Percentiles rank a stretch among this genome's conserved stretches.
Conservation (phyloP, 2,113 vertebrate species). For the Odocoileus virginianus region DNA sequence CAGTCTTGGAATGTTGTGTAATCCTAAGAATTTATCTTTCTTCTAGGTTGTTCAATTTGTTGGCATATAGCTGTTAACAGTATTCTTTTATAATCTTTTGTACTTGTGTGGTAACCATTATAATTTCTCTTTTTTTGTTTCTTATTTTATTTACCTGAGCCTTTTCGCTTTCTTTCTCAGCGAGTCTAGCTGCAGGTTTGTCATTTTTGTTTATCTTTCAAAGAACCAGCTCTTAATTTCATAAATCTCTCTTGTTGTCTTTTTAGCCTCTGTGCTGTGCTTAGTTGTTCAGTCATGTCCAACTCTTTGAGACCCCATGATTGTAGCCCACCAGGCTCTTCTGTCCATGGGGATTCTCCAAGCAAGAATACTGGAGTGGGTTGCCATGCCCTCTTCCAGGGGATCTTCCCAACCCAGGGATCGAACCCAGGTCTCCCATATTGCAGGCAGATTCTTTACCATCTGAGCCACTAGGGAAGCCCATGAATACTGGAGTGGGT, state of each 20-base stretch:
- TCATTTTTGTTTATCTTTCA: neutral
- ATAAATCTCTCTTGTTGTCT: neutral
- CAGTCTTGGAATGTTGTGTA: neutral
- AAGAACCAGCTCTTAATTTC: neutral
- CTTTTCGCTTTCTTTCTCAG: neutral
- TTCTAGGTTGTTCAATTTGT: neutral
- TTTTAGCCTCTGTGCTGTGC: neutral
- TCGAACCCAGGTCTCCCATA: neutral
- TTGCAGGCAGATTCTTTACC: neutral
- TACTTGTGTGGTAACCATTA: neutral
- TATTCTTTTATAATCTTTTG: neutral
- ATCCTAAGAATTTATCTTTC: neutral
- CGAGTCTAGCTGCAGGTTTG: neutral
- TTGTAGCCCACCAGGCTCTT: neutral
- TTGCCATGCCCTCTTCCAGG: neutral
- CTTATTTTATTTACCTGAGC: neutral
- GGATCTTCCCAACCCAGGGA: neutral
- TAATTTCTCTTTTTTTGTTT: neutral
- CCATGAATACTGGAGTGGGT: neutral
- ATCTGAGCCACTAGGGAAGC: neutral
- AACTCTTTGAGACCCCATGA: neutral
- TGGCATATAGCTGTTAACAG: neutral
- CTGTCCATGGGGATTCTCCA: neutral
- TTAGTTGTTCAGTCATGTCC: neutral
- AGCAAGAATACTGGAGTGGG: neutral